Base-by-base conservation (phyloP, 1,140 invertebrate species). In the Drosophila micromelanica region DNA sequence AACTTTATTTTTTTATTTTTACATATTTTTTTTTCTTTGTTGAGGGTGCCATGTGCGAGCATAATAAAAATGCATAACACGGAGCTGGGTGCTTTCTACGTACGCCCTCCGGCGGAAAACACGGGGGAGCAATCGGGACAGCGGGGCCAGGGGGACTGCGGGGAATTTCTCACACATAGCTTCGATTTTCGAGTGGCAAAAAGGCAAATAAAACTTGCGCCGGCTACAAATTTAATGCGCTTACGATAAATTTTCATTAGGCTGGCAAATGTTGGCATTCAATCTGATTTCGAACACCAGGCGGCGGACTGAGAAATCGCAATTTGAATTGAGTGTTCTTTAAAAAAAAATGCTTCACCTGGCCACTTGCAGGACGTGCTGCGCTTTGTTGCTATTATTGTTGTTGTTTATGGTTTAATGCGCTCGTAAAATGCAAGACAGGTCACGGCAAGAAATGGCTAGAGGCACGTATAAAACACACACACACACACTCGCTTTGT, bases 171-270 rank as follows among this genome's bases (percentile, higher is more conserved):
- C 5, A 6, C 27, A 27, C 27, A 27, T 6, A 27, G 35, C 6
- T 65, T 67, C 62, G 62, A 52, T 67, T 73, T 59, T 52, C 13
- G 45, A 67, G 55, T 65, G 51, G 43, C 23, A 72, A 72, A 51
- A 45, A 37, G 27, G 38, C 20, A 59, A 57, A 57, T 30, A 49
- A 76, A 84, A 82, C 51, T 84, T 84, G 76, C 76, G 65, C 56
- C 61, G 54, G 80, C 76, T 64, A 73, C 76, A 81, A 87, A 82
- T 82, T 87, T 86, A 86, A 86, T 78, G 78, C 82, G 82, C 75
- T 70, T 70, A 69, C 78, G 64, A 86, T 86, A 86, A 82, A 86
- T 87, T 86, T 86, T 82, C 86, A 86, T 86, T 87, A 86, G 74
- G 45, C 72, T 35, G 32, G 32, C 32, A 9, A 35, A 35, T 35